Conservation (phyloP, 64 coral and sea anemone genomes). For the Montipora efflorescens region DNA sequence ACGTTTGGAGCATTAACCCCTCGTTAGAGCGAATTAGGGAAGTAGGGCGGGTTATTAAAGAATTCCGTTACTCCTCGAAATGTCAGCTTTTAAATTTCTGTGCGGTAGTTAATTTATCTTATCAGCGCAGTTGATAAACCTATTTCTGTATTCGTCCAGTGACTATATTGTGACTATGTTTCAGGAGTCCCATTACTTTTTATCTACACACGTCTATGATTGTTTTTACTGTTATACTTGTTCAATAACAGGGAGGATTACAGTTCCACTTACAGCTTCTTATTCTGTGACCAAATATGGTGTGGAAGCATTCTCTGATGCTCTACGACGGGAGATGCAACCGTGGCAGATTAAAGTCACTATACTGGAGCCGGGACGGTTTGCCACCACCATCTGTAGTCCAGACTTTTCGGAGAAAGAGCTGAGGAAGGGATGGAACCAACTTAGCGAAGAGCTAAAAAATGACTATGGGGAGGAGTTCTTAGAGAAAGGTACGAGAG, state of each 20-base stretch:
- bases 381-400: background rate
- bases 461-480: constrained; percentile 42
- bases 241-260: background rate
- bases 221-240: background rate
- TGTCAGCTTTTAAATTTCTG: too few species aligned
- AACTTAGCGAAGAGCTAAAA: constrained; percentile 19
- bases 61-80: too few species aligned
- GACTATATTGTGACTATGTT: too few species aligned
- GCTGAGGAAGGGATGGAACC: constrained; percentile 2
- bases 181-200: too few species aligned
- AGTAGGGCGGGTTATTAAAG: too few species aligned
- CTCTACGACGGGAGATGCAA: constrained; percentile 30
- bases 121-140: too few species aligned
- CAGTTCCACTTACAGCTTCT: background rate
- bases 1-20: too few species aligned
- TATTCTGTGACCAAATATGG: constrained; percentile 51
- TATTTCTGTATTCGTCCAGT: too few species aligned
- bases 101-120: too few species aligned
- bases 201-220: too few species aligned
- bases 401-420: background rate
- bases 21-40: too few species aligned
- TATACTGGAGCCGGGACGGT: constrained; percentile 35
- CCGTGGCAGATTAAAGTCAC: constrained; percentile 48
- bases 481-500: background rate
- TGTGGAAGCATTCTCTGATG: constrained; percentile 64